phyloP scores from a whole-genome alignment of 2,888 invertebrate species.

The Ashinkailepas kermadecensis region DNA sequence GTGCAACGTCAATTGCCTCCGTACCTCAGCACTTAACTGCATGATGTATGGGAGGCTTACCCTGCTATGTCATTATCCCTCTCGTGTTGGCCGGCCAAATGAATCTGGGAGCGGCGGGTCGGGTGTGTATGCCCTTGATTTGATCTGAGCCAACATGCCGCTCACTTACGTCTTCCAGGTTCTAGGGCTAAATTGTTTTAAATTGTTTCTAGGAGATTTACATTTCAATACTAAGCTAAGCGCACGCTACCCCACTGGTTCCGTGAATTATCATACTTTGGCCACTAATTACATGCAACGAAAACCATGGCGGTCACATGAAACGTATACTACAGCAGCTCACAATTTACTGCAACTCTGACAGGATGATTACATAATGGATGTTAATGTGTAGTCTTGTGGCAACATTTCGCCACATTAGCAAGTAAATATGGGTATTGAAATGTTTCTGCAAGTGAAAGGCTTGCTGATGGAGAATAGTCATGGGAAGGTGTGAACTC shows the following conservation, averaged over 20 bases:
- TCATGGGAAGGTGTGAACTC: too few relatives aligned
- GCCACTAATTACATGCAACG: background rate
- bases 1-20: too few relatives aligned
- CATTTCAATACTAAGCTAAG: background rate
- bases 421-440: conserved; percentile 5
- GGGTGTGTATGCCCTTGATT: too few relatives aligned
- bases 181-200: background rate
- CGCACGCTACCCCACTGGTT: background rate
- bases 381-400: background rate
- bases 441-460: background rate
- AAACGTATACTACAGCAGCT: background rate
- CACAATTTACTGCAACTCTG: background rate
- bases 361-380: conserved; percentile 17
- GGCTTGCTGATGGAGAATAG: background rate
- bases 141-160: background rate
- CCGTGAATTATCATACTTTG: background rate
- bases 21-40: too few relatives aligned
- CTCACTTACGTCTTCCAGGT: background rate
- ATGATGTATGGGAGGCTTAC: too few relatives aligned
- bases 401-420: background rate
- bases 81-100: too few relatives aligned
- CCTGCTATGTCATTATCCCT: too few relatives aligned
- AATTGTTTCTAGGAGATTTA: background rate
- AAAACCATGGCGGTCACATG: background rate
- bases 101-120: too few relatives aligned